Evolutionary conservation across 2,113 vertebrate genomes (phyloP), one percentile per base, ranked within the genome.

Genomic region (Ictalurus punctatus): DNA sequence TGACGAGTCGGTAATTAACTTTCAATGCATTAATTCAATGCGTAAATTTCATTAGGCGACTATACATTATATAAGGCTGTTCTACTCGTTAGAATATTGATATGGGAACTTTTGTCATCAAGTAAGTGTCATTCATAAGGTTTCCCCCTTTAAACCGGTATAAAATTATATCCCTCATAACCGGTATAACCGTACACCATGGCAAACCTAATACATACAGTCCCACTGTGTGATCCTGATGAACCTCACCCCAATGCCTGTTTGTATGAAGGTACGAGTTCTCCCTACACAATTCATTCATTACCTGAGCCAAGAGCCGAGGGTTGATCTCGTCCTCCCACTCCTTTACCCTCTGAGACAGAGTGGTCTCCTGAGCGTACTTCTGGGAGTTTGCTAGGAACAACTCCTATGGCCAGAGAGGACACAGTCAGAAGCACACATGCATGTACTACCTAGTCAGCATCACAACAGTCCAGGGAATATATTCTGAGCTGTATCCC

Each of bases 311-410:
- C 30, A 84, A 88, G 65, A 99, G 96, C 63, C 95, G 90, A 0
- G 97, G 97, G 6, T 91, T 93, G 58, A 99, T 92, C 54, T 91
- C 92, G 4, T 96, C 96, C 91, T 98, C 96, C 98, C 98, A 99
- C 10, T 94, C 94, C 23, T 93, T 95, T 63, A 99, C 87, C 2
- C 94, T 94, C 16, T 93, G 95, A 0, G 97, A 97, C 90, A 98
- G 95, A 59, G 94, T 96, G 0, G 97, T 97, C 91, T 98, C 97
- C 92, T 96, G 96, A 0, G 93, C 94, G 0, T 97, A 98, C 78
- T 95, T 95, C 83, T 94, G 95, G 0, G 96, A 96, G 90, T 94
- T 95, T 56, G 94, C 92, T 6, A 98, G 95, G 93, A 97, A 97
- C 89, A 97, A 93, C 59, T 98, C 98, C 98, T 98, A 90, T 37